Conservation (phyloP, 2,888 invertebrate species). For the Clitarchus hookeri region DNA sequence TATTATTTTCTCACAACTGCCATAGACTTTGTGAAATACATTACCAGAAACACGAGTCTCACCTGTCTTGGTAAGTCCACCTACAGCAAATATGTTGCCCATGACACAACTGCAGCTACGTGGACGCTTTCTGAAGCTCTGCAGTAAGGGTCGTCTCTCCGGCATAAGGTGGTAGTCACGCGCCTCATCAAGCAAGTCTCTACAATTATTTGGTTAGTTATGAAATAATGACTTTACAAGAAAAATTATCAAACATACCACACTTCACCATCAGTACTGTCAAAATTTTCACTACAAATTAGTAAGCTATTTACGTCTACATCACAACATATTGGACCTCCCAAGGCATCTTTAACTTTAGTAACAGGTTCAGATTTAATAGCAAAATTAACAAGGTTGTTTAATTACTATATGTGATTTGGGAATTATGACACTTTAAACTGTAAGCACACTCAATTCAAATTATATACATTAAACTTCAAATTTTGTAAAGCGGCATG, state of each 20-base stretch:
- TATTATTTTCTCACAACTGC: background rate
- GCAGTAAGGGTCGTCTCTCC: conserved; percentile 75
- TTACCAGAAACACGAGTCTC: conserved; percentile 27
- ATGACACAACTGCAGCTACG: conserved; percentile 73
- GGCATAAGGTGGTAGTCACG: conserved; percentile 87
- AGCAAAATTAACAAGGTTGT: too few species aligned
- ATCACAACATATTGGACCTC: too few species aligned
- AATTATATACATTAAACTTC: too few species aligned
- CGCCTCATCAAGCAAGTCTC: conserved; percentile 85
- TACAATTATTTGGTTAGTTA: conserved; percentile 49
- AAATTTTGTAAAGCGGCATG: too few species aligned
- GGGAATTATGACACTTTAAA: too few species aligned
- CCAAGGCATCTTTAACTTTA: too few species aligned
- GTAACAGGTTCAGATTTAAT: too few species aligned
- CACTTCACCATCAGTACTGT: too few species aligned
- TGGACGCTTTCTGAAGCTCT: conserved; percentile 76
- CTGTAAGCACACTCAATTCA: too few species aligned
- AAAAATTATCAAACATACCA: background rate
- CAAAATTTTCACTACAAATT: too few species aligned
- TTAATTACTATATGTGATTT: too few species aligned
- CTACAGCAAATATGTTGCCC: conserved; percentile 85
- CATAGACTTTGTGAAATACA: background rate
- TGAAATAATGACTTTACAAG: background rate
- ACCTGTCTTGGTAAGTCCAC: conserved; percentile 81
- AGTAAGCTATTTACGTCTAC: too few species aligned